Conservation (phyloP, 2,888 invertebrate species). For the Scaptodrosophila latifasciaeformis region DNA sequence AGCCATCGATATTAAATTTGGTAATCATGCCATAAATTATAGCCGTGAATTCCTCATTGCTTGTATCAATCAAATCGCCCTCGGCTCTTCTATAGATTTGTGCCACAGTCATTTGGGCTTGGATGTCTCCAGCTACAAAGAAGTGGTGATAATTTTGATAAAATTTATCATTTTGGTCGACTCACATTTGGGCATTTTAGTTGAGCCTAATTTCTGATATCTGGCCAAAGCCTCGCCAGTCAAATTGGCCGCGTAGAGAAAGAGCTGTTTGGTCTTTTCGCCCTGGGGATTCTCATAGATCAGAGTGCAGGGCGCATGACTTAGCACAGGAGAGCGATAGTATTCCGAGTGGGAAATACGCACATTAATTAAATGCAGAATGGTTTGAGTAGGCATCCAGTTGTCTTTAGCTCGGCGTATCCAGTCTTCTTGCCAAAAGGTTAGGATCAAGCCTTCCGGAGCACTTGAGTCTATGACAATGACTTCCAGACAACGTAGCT, state of each 20-base stretch:
- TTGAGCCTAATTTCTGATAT: too few species aligned
- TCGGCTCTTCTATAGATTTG: constrained; percentile 77
- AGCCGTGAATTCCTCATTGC: constrained; percentile 81
- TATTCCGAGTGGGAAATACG: constrained; percentile 79
- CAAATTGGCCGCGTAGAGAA: constrained; percentile 54
- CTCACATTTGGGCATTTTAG: too few species aligned
- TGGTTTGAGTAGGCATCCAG: constrained; percentile 83
- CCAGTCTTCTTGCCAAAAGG: constrained; percentile 82
- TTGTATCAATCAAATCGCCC: constrained; percentile 68
- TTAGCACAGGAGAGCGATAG: constrained; percentile 76
- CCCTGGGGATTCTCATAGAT: constrained; percentile 85
- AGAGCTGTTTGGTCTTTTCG: constrained; percentile 77
- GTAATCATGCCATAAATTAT: constrained; percentile 81
- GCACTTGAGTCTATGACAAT: constrained; percentile 80
- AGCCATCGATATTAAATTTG: constrained; percentile 83
- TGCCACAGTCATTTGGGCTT: constrained; percentile 78
- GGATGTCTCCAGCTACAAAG: constrained; percentile 48
- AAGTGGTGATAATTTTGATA: too few species aligned
- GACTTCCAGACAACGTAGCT: constrained; percentile 79
- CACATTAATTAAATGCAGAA: constrained; percentile 83
- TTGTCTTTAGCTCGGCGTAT: constrained; percentile 78
- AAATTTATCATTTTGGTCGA: too few species aligned
- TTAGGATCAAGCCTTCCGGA: constrained; percentile 79
- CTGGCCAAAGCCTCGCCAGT: too few species aligned
- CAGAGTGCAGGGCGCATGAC: constrained; percentile 77